Evolutionary conservation across 30 jellyfish, hydroid and myxozoan genomes (phyloP).

Genomic region (Cassiopea xamachana): DNA sequence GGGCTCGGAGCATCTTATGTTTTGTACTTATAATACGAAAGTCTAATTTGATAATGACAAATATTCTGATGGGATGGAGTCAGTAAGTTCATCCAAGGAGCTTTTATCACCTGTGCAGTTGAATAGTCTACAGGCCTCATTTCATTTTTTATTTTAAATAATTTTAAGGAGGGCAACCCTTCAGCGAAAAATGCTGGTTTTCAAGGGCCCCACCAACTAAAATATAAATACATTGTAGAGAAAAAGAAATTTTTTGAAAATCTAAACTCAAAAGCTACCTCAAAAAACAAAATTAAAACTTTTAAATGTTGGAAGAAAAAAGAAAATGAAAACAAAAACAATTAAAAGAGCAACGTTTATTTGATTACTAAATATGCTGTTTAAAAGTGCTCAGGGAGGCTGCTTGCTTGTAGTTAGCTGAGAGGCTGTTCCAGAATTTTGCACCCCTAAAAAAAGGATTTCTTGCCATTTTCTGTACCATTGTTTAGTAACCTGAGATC

Average conservation of each 20-base stretch:
- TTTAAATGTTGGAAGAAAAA: too few relatives aligned
- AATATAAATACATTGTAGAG: neutral
- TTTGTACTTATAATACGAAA: too few relatives aligned
- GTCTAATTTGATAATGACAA: too few relatives aligned
- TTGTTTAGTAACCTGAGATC: slow-evolving; percentile 33
- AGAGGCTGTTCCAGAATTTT: slow-evolving; percentile 45
- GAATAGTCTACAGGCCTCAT: neutral
- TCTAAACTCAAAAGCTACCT: neutral
- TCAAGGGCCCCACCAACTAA: neutral
- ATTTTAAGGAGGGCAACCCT: neutral
- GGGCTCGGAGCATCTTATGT: too few relatives aligned
- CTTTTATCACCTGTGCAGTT: too few relatives aligned
- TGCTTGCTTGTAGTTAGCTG: slow-evolving; percentile 53
- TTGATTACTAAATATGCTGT: neutral
- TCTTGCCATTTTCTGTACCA: slow-evolving; percentile 20
- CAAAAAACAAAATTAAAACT: neutral
- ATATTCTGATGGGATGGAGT: too few relatives aligned
- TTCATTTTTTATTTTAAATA: too few relatives aligned
- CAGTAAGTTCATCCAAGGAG: too few relatives aligned
- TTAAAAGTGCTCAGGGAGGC: slow-evolving; percentile 6
- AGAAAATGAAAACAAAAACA: too few relatives aligned
- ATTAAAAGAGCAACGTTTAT: neutral
- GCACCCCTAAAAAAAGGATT: slow-evolving; percentile 57
- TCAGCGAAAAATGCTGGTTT: neutral
- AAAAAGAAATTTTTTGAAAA: too few relatives aligned